Base-by-base conservation (phyloP, 2,797 vertebrate genomes). In the Selene dorsalis region DNA sequence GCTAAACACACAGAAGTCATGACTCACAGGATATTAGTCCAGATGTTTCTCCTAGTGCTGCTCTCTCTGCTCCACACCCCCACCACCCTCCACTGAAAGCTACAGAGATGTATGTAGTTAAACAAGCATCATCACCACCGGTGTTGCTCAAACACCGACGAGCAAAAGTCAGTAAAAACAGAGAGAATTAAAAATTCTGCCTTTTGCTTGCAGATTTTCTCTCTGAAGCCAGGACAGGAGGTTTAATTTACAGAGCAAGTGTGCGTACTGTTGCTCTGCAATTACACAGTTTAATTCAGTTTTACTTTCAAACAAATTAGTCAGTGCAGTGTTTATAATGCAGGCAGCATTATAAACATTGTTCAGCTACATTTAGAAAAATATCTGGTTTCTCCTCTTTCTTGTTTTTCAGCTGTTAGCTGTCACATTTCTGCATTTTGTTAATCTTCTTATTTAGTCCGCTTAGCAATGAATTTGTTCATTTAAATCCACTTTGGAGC, bases 401-500 rank as follows among this genome's bases (percentile, higher is more conserved):
- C 16, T 22, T 9, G 28, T 64, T 67, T 79, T 14, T 58, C 35
- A 62, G 20, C 28, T 52, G 11, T 30, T 74, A 35, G 20, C 5
- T 35, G 28, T 48, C 1, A 68, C 7, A 57, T 64, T 58, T 65
- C 18, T 45, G 24, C n/a, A 4, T 79, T 73, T 77, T 71, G 26
- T 59, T 75, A 7, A 59, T 77, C 39, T 75, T 75, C 52, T 61
- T 67, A 18, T 62, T 11, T 8, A 12, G 32, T 66, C 52, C 20
- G 24, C 73, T 43, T 52, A 43, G 18, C 8, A 1, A 56, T 48
- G 0, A 14, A 58, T 75, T 73, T 26, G 39, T 76, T 80, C 0
- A 64, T 26, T 58, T 48, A 69, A 83, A 77, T 78, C 67, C 72
- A 76, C 52, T 73, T 65, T 45, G 56, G 20, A 67, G 65, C 65